Evolutionary conservation across 1,140 invertebrate species (phyloP), one percentile per base, ranked within the genome.

Genomic region (Papilio dardanus): DNA sequence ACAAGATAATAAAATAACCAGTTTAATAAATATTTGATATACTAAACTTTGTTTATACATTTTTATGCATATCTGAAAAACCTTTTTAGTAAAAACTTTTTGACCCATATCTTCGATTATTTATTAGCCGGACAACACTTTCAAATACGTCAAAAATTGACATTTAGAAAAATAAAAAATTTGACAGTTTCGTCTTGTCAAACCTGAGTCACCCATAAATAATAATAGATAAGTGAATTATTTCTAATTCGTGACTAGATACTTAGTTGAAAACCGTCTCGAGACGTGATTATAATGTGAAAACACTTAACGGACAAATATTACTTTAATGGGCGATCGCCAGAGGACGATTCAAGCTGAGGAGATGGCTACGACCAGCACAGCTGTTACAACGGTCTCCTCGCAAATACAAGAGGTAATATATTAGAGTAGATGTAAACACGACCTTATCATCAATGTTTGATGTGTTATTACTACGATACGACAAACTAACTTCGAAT

Each of bases 331-430:
- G 91, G 91, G 89, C 76, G 90, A 93, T 69, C 81, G 87, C 62
- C 80, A 81, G 67, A 75, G 78, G 50, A 74, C 67, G 65, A 30
- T 84, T 65, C 77, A 77, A 78, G 69, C 78, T 50, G 86, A 92
- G 84, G 89, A 91, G 6, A 92, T 92, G 90, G 90, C 92, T 62
- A 90, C 88, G 24, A 93, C 90, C 31, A 93, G 90, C 76, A 87
- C 91, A 2, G 88, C 91, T 30, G 88, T 91, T 28, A 82, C 90
- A 19, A 91, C 89, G 31, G 88, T 93, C 65, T 74, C 88, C 16
- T 82, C 90, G 40, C 90, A 87, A 75, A 71, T 87, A 75, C 87
- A 89, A 77, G 89, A 92, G 89, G 89, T 90, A 89, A 83, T 54
- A 76, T 79, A 84, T 74, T 75, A 79, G 74, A 76, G 76, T 65